phyloP scores from a whole-genome alignment of 2,797 vertebrate genomes.

The Melanotaenia parkinsoni region DNA sequence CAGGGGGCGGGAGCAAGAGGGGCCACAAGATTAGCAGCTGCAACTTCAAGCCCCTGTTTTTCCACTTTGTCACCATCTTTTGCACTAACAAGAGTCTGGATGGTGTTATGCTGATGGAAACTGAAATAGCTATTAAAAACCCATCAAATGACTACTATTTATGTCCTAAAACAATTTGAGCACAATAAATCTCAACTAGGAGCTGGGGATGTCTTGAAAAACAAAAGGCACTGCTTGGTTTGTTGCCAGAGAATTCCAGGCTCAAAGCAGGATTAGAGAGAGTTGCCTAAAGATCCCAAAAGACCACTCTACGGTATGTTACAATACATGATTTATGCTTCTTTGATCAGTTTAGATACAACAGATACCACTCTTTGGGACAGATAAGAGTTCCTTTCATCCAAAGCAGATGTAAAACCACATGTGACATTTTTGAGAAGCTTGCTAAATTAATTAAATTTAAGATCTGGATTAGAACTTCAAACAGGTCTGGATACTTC shows the following conservation, averaged over 20 bases:
- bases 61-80: constrained; percentile 64
- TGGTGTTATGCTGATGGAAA: background rate
- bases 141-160: constrained; percentile 18
- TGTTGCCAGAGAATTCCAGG: constrained; percentile 78
- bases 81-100: constrained; percentile 50
- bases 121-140: background rate
- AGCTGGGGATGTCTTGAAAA: constrained; percentile 55
- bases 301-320: constrained; percentile 33
- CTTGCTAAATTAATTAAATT: constrained; percentile 23
- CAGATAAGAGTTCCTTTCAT: constrained; percentile 26
- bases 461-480: constrained; percentile 9
- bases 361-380: constrained; percentile 7
- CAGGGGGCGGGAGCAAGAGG: constrained; percentile 42
- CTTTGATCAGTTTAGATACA: constrained; percentile 38
- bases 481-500: constrained; percentile 5
- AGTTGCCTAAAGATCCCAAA: constrained; percentile 60
- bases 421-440: constrained; percentile 7
- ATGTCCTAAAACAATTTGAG: constrained; percentile 36
- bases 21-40: constrained; percentile 82
- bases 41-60: constrained; percentile 74
- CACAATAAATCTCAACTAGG: constrained; percentile 37
- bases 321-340: constrained; percentile 48
- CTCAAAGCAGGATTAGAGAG: constrained; percentile 72
- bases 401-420: constrained; percentile 15
- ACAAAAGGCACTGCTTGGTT: constrained; percentile 67